A percentile compares a stretch with the other conserved stretches of the same genome.
phyloP scores from a whole-genome alignment of 37 sponge, comb jelly and placozoan species.

The Trichoplax adhaerens region DNA sequence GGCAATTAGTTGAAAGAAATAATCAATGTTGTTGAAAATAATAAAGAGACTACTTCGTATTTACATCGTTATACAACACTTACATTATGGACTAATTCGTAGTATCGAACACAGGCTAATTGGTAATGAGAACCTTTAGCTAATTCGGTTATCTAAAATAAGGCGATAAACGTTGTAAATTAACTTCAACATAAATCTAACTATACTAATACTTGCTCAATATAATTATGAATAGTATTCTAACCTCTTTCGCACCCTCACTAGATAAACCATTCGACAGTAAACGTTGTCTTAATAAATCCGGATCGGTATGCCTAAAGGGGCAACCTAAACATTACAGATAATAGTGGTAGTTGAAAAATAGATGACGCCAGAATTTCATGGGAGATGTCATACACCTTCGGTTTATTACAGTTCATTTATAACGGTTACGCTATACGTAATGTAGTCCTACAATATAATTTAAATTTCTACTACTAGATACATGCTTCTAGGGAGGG shows the following conservation, averaged over 20 bases:
- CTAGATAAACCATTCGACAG: conserved; percentile 12
- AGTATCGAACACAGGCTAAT: conserved; percentile 83
- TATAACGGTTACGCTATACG: no score
- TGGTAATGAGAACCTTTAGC: conserved; percentile 64
- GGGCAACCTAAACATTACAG: conserved; percentile 60
- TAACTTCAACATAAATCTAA: no score
- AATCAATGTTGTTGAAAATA: not conserved
- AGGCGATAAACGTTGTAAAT: no score
- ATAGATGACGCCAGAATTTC: not conserved
- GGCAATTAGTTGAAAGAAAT: not conserved
- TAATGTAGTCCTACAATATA: no score
- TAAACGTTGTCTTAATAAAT: conserved; percentile 32
- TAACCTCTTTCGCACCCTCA: no score
- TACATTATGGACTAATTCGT: conserved; percentile 28
- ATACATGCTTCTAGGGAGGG: no score
- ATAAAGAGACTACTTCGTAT: no score
- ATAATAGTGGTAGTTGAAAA: not conserved
- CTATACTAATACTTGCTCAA: no score
- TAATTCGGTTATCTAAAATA: conserved; percentile 22
- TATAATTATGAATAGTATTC: no score
- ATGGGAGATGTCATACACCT: not conserved
- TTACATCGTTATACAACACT: conserved; percentile 11
- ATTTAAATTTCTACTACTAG: no score
- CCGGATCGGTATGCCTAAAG: conserved; percentile 67
- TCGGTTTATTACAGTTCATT: no score